Conservation (phyloP, 2,888 invertebrate genomes). For the Zygaena filipendulae region DNA sequence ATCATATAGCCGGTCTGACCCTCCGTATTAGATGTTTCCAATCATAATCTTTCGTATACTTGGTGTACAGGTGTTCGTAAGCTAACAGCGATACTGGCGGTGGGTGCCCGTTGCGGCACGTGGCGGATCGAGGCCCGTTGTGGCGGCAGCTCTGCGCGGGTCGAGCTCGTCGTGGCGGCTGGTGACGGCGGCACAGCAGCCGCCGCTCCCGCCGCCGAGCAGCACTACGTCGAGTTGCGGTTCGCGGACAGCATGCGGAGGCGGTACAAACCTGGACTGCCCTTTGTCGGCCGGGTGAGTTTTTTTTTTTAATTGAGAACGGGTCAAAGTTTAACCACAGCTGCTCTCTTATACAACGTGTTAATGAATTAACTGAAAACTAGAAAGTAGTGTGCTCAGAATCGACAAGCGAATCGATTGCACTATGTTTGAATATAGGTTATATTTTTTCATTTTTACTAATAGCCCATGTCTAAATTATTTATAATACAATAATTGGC, state of each 20-base stretch:
- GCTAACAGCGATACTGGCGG: conserved; percentile 64
- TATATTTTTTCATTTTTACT: too few species aligned
- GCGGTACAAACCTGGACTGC: conserved; percentile 73
- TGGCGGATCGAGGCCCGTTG: conserved; percentile 67
- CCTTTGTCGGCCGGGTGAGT: conserved; percentile 73
- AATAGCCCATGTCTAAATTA: too few species aligned
- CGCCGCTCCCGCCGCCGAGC: conserved; percentile 73
- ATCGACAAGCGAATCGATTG: too few species aligned
- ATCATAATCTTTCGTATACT: too few species aligned
- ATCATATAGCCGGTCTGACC: too few species aligned
- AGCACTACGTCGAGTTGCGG: conserved; percentile 73
- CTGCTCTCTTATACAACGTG: too few species aligned
- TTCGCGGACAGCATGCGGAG: conserved; percentile 74
- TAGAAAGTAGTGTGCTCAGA: too few species aligned
- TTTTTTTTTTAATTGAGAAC: background rate
- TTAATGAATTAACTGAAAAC: too few species aligned
- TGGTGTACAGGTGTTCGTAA: conserved; percentile 69
- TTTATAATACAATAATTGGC: too few species aligned
- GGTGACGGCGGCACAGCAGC: conserved; percentile 44
- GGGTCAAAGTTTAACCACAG: too few species aligned
- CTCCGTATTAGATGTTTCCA: too few species aligned
- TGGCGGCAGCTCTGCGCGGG: conserved; percentile 65
- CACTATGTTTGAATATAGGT: too few species aligned
- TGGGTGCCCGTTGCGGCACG: conserved; percentile 64
- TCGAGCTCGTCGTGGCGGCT: conserved; percentile 65